Percentiles rank a stretch among this genome's conserved stretches.
Conservation (phyloP, 2,888 invertebrate genomes). For the Sacculina carcini region DNA sequence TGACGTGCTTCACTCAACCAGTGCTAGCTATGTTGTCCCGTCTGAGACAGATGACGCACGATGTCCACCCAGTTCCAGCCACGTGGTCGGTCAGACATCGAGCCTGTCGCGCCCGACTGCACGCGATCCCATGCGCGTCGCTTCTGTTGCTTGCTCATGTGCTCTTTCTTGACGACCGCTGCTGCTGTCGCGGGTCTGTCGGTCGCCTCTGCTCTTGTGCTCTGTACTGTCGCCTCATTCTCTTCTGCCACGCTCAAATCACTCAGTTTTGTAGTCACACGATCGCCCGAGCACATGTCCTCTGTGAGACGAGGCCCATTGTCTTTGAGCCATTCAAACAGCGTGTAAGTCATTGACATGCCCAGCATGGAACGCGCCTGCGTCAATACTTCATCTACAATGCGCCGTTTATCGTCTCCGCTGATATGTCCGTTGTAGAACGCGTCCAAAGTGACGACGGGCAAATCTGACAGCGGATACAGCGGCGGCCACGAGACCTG, state of each 20-base stretch:
- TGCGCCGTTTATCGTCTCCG: constrained; percentile 37
- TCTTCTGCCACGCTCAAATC: too few species aligned
- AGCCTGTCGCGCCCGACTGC: constrained; percentile 27
- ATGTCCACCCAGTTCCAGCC: constrained; percentile 92
- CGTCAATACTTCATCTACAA: constrained; percentile 30
- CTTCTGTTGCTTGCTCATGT: constrained; percentile 25
- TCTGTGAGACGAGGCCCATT: constrained; percentile 38
- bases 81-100: constrained; percentile 56
- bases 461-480: constrained; percentile 62
- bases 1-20: too few species aligned
- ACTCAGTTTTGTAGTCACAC: too few species aligned
- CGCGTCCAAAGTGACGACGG: constrained; percentile 54
- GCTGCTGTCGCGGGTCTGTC: too few species aligned
- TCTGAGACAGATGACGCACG: constrained; percentile 79
- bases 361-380: constrained; percentile 63
- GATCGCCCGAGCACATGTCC: too few species aligned
- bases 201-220: constrained; percentile 28
- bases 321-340: constrained; percentile 75
- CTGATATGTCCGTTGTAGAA: constrained; percentile 84
- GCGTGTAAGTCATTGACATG: constrained; percentile 75
- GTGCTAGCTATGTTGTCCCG: constrained; percentile 21
- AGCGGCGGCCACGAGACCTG: constrained; percentile 63
- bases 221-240: too few species aligned
- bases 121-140: constrained; percentile 21
- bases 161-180: constrained; percentile 23